Evolutionary conservation across 2,113 vertebrate species (phyloP), one percentile per base, ranked within the genome.

Genomic region (Plotosus lineatus): DNA sequence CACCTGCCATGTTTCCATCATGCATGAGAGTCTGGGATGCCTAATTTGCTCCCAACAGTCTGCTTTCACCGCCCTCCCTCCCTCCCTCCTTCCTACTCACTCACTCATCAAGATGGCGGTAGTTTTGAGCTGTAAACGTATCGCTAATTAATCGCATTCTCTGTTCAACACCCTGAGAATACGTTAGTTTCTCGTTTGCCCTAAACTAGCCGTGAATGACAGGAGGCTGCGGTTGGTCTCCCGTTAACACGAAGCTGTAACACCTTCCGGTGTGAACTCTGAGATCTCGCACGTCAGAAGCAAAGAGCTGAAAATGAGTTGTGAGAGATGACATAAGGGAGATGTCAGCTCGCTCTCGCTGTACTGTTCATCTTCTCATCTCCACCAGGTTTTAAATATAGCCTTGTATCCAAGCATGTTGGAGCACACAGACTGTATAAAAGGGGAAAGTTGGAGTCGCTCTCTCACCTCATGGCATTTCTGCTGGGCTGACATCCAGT

Each of bases 121-220:
- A 72, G 72, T 36, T 40, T 51, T 12, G 40, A 50, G 55, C 38
- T 46, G 78, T 50, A 75, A 55, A 86, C 60, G 58, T 68, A 73
- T 83, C 36, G 50, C 66, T 86, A 86, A 86, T 86, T 86, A 86
- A 82, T 78, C 60, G n/a, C 61, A 68, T 75, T 85, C 74, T 75
- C 80, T 69, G 44, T 44, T 69, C 46, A 56, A 80, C 53, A 42
- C 61, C 63, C 51, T 28, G 75, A 74, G 28, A 79, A 83, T 31
- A 38, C 61, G 38, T 53, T 50, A 21, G 61, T 38, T 79, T 42
- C 36, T 44, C 58, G 12, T 51, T 48, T 58, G 48, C 46, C 3
- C 26, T 26, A 55, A 74, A 42, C 60, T 55, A 68, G 60, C 33
- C 14, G 36, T 55, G 61, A 73, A 50, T 33, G 79, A 51, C 56